A percentile compares a stretch with the other conserved stretches of the same genome.
Evolutionary conservation across 1,140 invertebrate genomes (phyloP).

Genomic region (Drosophila subobscura): DNA sequence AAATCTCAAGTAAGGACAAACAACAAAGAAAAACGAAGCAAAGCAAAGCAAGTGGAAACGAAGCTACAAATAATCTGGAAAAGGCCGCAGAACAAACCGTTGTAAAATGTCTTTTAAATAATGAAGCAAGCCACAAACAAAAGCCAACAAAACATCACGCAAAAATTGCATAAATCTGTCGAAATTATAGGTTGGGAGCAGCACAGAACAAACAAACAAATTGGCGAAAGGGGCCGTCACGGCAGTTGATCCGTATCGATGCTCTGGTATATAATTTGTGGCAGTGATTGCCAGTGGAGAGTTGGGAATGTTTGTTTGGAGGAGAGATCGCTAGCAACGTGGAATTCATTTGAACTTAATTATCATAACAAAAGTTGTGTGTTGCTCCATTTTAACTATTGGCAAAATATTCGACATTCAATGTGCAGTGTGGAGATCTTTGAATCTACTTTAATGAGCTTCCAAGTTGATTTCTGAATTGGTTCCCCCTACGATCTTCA

Average conservation of each 20-base stretch:
- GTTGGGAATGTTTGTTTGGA: no score
- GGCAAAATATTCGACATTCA: no score
- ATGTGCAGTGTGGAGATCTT: no score
- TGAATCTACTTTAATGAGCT: no score
- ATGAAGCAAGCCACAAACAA: neutral
- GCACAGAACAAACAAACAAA: neutral
- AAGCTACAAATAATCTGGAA: neutral
- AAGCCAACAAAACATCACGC: neutral
- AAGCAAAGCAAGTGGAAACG: neutral
- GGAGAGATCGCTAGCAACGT: neutral
- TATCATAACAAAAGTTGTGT: constrained; percentile 20
- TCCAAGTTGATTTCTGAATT: no score
- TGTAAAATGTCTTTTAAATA: neutral
- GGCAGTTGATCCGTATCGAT: constrained; percentile 24
- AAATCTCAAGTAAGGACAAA: constrained; percentile 1
- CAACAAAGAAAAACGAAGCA: neutral
- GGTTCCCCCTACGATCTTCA: no score
- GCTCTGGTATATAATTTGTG: constrained; percentile 33
- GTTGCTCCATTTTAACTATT: neutral
- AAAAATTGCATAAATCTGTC: neutral
- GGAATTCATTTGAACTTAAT: constrained; percentile 26
- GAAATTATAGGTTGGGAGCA: constrained; percentile 15
- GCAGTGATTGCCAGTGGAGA: constrained; percentile 6
- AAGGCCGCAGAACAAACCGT: neutral
- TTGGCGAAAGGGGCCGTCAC: constrained; percentile 10